Percentiles rank a stretch among this genome's conserved stretches.
phyloP scores from a whole-genome alignment of 35 echinoderm and acorn worm genomes.

The Diadema setosum region DNA sequence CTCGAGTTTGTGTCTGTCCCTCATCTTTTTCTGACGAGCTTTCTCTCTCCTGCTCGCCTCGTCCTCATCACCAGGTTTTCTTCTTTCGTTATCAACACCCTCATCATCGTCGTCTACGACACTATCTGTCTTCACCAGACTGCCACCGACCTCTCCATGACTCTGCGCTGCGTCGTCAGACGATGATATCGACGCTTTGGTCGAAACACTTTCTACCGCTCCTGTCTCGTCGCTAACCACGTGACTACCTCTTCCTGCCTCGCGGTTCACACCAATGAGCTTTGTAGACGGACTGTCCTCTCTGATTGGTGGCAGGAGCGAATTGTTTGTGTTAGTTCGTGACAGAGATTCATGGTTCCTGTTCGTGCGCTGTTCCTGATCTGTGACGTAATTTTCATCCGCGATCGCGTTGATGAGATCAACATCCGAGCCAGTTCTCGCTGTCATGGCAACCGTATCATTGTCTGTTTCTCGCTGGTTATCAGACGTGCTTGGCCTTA shows the following conservation, averaged over 20 bases:
- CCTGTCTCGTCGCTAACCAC: not conserved
- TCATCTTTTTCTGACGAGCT: constrained; percentile 4
- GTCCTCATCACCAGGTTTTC: not conserved
- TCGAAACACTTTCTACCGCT: not conserved
- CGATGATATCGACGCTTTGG: not conserved
- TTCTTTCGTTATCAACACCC: not conserved
- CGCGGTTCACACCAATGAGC: not conserved
- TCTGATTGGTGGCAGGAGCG: not conserved
- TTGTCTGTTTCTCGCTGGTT: not conserved
- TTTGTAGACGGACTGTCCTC: not conserved
- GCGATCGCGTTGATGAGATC: not conserved
- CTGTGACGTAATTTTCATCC: not conserved
- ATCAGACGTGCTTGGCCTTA: not conserved
- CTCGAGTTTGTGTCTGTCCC: constrained; percentile 10
- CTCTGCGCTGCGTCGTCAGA: not conserved
- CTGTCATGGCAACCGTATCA: constrained; percentile 1
- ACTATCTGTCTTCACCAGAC: not conserved
- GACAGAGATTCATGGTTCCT: not conserved
- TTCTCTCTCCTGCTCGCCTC: not conserved
- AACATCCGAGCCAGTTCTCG: not conserved
- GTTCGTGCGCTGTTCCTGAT: no score
- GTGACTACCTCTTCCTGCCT: not conserved
- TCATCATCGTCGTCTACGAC: not conserved
- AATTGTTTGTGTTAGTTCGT: not conserved
- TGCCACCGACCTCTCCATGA: not conserved